Percentiles rank a stretch among this genome's conserved stretches.
These are phyloP conservation scores for Anguilla rostrata DNA, from an alignment of 2,113 vertebrate species.

Conservation along the genomic window DNA sequence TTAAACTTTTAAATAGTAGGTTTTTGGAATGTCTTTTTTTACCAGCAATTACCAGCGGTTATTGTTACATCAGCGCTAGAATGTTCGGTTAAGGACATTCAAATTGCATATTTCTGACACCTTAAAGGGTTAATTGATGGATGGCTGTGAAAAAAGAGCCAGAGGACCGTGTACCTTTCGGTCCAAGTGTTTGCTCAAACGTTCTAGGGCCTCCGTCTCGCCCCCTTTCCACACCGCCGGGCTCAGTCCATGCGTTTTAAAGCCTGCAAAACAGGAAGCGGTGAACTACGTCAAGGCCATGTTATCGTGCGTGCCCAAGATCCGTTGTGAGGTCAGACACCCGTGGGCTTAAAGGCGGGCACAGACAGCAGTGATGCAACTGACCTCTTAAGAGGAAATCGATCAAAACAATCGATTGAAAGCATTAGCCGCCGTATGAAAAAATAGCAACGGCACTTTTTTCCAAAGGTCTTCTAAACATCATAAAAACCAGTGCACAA, in stretches of 20 bases:
- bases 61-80: too few species aligned
- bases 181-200: constrained; percentile 41
- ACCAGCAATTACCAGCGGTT: too few species aligned
- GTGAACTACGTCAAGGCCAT: not conserved
- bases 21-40: too few species aligned
- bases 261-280: constrained; percentile 35
- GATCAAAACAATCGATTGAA: not conserved
- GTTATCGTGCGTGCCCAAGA: not conserved
- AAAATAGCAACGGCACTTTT: not conserved
- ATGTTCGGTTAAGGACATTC: too few species aligned
- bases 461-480: not conserved
- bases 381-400: not conserved
- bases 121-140: not conserved
- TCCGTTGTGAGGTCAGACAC: not conserved
- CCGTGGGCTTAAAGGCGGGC: not conserved
- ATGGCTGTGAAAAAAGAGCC: not conserved
- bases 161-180: constrained; percentile 33
- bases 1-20: too few species aligned
- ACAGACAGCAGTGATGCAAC: not conserved
- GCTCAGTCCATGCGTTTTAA: constrained; percentile 39
- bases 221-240: constrained; percentile 47
- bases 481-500: not conserved
- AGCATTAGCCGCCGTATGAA: not conserved
- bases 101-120: too few species aligned
- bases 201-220: constrained; percentile 41